Evolutionary conservation across 2,113 vertebrate genomes (phyloP).

Genomic region (Pseudolaguvia tuberculata): DNA sequence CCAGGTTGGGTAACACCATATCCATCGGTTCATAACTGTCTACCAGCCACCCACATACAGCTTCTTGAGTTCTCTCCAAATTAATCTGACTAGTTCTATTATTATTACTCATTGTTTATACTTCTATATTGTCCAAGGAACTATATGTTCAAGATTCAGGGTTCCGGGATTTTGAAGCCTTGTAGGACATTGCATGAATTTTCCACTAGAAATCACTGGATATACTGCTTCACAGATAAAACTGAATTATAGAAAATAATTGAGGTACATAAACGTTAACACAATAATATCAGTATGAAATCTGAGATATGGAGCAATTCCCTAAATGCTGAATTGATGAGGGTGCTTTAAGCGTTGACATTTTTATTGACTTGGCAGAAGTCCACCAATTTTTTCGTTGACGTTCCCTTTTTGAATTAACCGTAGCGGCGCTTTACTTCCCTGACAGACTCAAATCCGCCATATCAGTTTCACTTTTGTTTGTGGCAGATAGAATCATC

Average conservation of each 20-base stretch:
- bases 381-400: conserved; percentile 21
- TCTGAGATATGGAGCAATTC: conserved; percentile 6
- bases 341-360: conserved; percentile 20
- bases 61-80: not conserved
- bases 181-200: not conserved
- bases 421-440: conserved; percentile 1
- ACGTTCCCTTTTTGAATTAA: conserved; percentile 25
- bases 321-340: conserved; percentile 9
- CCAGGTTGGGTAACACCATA: not conserved
- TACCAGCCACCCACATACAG: conserved; percentile 9
- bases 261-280: not conserved
- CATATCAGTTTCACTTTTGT: conserved; percentile 38
- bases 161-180: not conserved
- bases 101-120: conserved; percentile 33
- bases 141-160: not conserved
- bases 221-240: conserved; percentile 11
- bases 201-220: not conserved
- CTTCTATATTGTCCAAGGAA: conserved; percentile 28
- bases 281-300: not conserved
- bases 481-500: conserved; percentile 4
- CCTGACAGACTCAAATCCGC: conserved; percentile 19
- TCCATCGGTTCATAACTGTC: not conserved
- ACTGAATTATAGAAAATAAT: conserved; percentile 12
- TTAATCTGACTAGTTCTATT: conserved; percentile 23
- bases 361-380: conserved; percentile 26